Conservation (phyloP, 2,888 invertebrate species). For the Lepidocyrtoides sp. region DNA sequence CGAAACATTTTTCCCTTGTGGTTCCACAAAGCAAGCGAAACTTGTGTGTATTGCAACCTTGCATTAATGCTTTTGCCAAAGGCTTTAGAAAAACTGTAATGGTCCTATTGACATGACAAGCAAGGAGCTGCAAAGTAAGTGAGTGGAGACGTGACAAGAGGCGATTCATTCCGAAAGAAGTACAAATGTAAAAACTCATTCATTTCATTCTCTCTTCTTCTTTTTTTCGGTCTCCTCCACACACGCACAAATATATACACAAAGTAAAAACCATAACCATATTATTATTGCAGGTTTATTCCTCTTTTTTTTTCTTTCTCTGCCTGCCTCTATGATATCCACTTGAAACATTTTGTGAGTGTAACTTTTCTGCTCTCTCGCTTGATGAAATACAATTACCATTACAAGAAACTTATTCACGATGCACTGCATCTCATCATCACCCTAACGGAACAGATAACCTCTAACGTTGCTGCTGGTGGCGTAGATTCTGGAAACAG, state of each 20-base stretch:
- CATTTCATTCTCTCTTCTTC: constrained; percentile 50
- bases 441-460: neutral
- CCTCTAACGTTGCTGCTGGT: constrained; percentile 36
- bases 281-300: neutral
- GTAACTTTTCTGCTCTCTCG: constrained; percentile 34
- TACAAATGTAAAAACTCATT: constrained; percentile 55
- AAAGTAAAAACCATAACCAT: neutral
- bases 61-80: constrained; percentile 62
- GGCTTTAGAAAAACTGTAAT: constrained; percentile 10
- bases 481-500: neutral
- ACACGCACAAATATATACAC: constrained; percentile 3
- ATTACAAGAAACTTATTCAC: constrained; percentile 53
- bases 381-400: constrained; percentile 72
- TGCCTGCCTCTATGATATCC: neutral
- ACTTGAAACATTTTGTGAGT: constrained; percentile 21
- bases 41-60: constrained; percentile 64
- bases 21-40: neutral
- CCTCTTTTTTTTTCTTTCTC: neutral
- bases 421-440: neutral
- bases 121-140: constrained; percentile 19
- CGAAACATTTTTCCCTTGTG: constrained; percentile 14
- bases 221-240: neutral
- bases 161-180: constrained; percentile 54
- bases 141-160: constrained; percentile 68
- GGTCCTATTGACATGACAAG: constrained; percentile 38